These are phyloP conservation scores for Drosophila seguyi DNA, from an alignment of 1,140 invertebrate species.

Conservation along the genomic window DNA sequence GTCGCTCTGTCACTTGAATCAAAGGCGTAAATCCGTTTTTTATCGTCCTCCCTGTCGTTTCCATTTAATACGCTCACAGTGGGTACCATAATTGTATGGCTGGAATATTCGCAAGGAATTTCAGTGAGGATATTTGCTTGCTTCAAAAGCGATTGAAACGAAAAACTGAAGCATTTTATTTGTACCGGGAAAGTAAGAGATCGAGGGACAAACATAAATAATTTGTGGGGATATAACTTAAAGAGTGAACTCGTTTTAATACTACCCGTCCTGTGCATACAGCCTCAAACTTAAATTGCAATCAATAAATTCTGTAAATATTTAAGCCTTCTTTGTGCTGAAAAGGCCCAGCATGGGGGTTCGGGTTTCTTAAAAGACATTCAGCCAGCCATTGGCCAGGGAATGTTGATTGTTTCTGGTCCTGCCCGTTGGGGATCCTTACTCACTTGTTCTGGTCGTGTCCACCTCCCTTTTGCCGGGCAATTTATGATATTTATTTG, in stretches of 20 bases:
- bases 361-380: slow-evolving; percentile 1
- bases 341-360: not conserved
- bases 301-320: slow-evolving; percentile 55
- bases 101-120: not conserved
- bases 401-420: slow-evolving; percentile 44
- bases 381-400: slow-evolving; percentile 8
- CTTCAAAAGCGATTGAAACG: not conserved
- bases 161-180: not conserved
- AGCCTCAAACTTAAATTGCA: slow-evolving; percentile 17
- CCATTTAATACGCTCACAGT: slow-evolving; percentile 4
- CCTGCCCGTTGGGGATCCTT: slow-evolving; percentile 4
- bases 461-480: slow-evolving; percentile 21
- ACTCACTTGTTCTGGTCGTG: slow-evolving; percentile 1
- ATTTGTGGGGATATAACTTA: not conserved
- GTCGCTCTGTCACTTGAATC: slow-evolving; percentile 56
- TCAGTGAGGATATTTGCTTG: not conserved
- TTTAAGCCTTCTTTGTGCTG: slow-evolving; percentile 6
- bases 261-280: not conserved
- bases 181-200: not conserved
- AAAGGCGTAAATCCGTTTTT: slow-evolving; percentile 71
- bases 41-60: slow-evolving; percentile 28
- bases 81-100: not conserved
- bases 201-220: not conserved
- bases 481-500: slow-evolving; percentile 78
- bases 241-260: not conserved